These are phyloP conservation scores for Vollenhovia emeryi DNA, from an alignment of 1,140 invertebrate species.

Conservation along the genomic window DNA sequence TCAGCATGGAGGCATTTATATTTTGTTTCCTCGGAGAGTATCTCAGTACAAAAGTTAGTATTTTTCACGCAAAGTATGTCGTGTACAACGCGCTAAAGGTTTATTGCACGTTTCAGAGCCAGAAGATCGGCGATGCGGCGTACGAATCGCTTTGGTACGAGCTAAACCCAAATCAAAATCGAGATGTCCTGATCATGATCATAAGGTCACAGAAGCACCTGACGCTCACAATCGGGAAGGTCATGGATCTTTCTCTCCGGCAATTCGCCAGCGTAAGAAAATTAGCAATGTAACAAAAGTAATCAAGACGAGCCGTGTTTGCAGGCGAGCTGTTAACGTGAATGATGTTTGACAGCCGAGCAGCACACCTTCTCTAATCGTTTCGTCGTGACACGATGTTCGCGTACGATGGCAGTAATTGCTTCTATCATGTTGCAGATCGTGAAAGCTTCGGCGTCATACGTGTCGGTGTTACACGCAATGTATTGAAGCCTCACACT, in stretches of 20 bases:
- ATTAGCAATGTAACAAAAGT: not conserved
- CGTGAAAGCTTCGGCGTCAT: conserved; percentile 59
- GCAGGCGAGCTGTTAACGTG: not conserved
- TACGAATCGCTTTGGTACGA: conserved; percentile 53
- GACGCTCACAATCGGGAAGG: conserved; percentile 52
- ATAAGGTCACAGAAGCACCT: conserved; percentile 49
- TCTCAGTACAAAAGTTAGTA: conserved; percentile 44
- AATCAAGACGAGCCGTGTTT: not conserved
- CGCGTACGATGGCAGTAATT: not conserved
- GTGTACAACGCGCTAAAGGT: no score
- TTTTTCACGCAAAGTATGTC: not conserved
- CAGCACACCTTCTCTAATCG: not conserved
- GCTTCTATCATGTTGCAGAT: conserved; percentile 52
- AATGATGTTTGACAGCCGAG: conserved; percentile 11
- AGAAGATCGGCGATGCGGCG: conserved; percentile 15
- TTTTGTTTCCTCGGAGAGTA: conserved; percentile 56
- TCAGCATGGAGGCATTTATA: conserved; percentile 31
- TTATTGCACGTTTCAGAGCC: conserved; percentile 29
- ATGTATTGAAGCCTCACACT: conserved; percentile 51
- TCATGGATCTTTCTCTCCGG: conserved; percentile 44
- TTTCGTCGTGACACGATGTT: not conserved
- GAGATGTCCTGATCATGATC: conserved; percentile 34
- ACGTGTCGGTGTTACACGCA: conserved; percentile 55
- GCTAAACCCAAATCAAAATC: conserved; percentile 22
- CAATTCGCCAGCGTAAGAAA: conserved; percentile 51